A percentile compares a stretch with the other conserved stretches of the same genome.
Conservation (phyloP, 2,113 vertebrate species). For the Oryzias curvinotus region DNA sequence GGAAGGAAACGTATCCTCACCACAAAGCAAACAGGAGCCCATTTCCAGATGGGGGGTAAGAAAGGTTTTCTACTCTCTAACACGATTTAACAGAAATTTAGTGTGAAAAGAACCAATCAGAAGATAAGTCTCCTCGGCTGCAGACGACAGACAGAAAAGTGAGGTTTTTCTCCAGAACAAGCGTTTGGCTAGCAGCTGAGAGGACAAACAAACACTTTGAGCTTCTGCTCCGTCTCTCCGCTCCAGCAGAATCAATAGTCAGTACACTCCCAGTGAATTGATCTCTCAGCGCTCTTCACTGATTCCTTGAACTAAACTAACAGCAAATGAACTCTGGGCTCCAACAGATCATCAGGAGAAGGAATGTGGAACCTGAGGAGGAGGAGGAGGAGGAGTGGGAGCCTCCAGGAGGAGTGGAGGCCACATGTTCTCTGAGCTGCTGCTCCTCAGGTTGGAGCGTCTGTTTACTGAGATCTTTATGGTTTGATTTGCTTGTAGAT, state of each 20-base stretch:
- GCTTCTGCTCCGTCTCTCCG: slow-evolving; percentile 45
- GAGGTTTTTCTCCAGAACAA: too few species aligned
- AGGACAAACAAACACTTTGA: slow-evolving; percentile 55
- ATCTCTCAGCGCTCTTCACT: slow-evolving; percentile 59
- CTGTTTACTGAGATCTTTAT: slow-evolving; percentile 5
- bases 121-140: too few species aligned
- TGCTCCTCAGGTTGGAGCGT: slow-evolving; percentile 11
- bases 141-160: too few species aligned
- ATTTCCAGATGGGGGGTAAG: too few species aligned
- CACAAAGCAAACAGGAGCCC: too few species aligned
- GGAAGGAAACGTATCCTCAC: too few species aligned
- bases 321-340: slow-evolving; percentile 46
- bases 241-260: slow-evolving; percentile 71
- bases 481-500: slow-evolving; percentile 7
- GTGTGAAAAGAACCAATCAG: too few species aligned
- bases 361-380: slow-evolving; percentile 21
- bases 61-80: too few species aligned
- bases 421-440: slow-evolving; percentile 31
- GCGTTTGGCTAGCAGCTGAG: neutral
- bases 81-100: too few species aligned
- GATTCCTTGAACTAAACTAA: slow-evolving; percentile 62
- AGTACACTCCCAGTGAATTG: slow-evolving; percentile 66
- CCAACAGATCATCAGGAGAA: slow-evolving; percentile 39
- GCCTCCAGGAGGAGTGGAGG: slow-evolving; percentile 21
- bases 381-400: neutral